phyloP scores from a whole-genome alignment of 2,113 vertebrate species.

The Galemys pyrenaicus region DNA sequence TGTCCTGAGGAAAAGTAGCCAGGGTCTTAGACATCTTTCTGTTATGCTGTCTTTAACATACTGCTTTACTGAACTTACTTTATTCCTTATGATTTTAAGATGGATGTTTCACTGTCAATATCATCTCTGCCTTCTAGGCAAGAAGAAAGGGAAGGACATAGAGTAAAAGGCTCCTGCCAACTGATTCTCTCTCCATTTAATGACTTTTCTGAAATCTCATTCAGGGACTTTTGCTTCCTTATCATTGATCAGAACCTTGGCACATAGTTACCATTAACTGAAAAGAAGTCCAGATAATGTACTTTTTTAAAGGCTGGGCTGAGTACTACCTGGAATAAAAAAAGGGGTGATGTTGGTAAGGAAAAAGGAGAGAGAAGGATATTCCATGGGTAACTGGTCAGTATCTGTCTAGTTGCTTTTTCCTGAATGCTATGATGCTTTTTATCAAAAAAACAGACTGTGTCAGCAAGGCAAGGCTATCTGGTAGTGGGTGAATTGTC shows the following conservation, averaged over 20 bases:
- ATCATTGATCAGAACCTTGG: not conserved
- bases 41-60: not conserved
- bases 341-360: not conserved
- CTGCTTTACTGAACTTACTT: not conserved
- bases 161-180: not conserved
- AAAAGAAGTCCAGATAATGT: slow-evolving; percentile 12
- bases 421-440: not conserved
- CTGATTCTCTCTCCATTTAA: not conserved
- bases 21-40: too few species aligned
- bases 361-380: not conserved
- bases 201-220: not conserved
- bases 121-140: not conserved
- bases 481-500: not conserved
- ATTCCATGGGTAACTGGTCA: not conserved
- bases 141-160: not conserved
- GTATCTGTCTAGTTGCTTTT: not conserved
- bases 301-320: not conserved
- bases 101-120: not conserved
- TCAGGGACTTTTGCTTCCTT: not conserved
- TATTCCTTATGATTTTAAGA: not conserved
- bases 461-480: not conserved
- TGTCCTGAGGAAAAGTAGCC: too few species aligned
- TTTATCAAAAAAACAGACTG: not conserved
- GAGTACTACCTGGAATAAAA: not conserved
- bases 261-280: not conserved